These are phyloP conservation scores for Naja naja DNA, from an alignment of 2,113 vertebrate genomes.

Conservation along the genomic window DNA sequence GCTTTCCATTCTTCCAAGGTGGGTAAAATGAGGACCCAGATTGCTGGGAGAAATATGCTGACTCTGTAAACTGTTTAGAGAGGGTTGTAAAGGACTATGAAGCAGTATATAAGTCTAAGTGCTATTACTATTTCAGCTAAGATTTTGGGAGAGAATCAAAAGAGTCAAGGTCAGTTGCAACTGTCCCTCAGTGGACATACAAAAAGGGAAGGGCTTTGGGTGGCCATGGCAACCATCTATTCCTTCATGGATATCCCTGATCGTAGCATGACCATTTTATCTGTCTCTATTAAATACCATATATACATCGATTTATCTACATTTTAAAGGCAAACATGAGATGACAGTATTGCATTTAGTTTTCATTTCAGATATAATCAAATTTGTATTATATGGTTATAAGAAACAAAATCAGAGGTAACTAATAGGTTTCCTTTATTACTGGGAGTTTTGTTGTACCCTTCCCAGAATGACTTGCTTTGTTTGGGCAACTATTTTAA, in stretches of 20 bases:
- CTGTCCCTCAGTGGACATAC: not conserved
- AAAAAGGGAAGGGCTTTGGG: not conserved
- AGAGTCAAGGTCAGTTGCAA: not conserved
- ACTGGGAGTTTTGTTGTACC: not conserved
- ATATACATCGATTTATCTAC: not conserved
- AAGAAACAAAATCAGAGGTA: not conserved
- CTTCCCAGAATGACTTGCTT: not conserved
- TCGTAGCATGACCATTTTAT: not conserved
- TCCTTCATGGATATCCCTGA: not conserved
- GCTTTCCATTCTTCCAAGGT: too few species aligned
- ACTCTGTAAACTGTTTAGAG: too few species aligned
- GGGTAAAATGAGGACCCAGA: too few species aligned
- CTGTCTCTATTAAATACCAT: not conserved
- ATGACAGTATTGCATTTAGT: not conserved
- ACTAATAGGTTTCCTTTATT: not conserved
- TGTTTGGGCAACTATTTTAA: too few species aligned
- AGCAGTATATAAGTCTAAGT: too few species aligned
- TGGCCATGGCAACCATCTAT: not conserved
- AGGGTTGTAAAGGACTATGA: too few species aligned
- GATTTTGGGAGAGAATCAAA: not conserved
- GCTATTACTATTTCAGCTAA: not conserved
- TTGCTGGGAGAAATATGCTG: too few species aligned
- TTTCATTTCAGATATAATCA: not conserved
- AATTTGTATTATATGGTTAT: not conserved
- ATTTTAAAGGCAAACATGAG: not conserved